Evolutionary conservation across 2,113 vertebrate genomes (phyloP).

Genomic region (Pogona vitticeps): DNA sequence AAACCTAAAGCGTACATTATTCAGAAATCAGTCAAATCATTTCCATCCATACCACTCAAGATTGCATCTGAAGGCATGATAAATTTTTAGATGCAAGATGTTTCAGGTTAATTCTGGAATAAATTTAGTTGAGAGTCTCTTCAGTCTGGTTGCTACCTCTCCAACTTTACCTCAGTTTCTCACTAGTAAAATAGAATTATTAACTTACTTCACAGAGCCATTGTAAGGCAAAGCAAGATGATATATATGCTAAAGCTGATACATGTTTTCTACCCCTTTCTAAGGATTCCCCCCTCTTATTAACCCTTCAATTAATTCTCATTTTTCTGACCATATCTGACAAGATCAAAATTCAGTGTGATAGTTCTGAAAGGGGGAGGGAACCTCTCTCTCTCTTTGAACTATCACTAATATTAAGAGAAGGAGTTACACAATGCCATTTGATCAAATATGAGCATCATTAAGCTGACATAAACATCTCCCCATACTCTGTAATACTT

Average conservation of each 20-base stretch:
- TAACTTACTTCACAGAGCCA: neutral
- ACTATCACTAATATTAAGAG: neutral
- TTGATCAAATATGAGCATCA: constrained; percentile 68
- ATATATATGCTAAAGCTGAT: neutral
- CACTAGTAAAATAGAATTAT: neutral
- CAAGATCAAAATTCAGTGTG: constrained; percentile 54
- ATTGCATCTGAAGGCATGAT: neutral
- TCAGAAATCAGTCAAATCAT: neutral
- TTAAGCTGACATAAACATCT: constrained; percentile 73
- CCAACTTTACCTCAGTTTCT: neutral
- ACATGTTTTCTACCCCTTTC: neutral
- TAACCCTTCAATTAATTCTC: constrained; percentile 36
- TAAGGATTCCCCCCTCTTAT: constrained; percentile 36
- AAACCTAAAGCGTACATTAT: neutral
- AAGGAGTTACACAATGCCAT: constrained; percentile 43
- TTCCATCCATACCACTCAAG: neutral
- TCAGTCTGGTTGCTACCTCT: neutral
- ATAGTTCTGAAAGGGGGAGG: constrained; percentile 41
- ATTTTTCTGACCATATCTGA: constrained; percentile 49
- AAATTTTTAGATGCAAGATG: neutral
- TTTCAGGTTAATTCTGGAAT: neutral
- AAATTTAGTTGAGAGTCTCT: neutral
- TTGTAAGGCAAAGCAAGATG: neutral
- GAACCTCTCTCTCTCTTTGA: neutral
- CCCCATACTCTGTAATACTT: constrained; percentile 71